Base-by-base conservation (phyloP, 1,140 invertebrate species). In the Daktulosphaira vitifoliae region DNA sequence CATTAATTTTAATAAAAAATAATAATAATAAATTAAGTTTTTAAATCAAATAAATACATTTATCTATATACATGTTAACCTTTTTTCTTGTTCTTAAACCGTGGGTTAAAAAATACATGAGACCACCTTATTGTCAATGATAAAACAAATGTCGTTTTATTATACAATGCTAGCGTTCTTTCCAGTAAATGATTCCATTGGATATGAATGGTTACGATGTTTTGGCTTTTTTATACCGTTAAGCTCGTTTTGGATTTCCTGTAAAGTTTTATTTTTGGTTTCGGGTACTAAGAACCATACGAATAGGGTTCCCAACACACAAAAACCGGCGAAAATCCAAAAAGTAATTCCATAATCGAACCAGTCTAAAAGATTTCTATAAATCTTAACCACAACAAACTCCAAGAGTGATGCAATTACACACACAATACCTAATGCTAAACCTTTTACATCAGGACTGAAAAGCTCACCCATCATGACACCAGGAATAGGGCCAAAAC, bases 381-480 rank as follows among this genome's bases (percentile, higher is more conserved):
- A 92, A 70, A 82, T 84, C 70, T 86, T 85, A 2, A 89, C 91
- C 9, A 92, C 80, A 26, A 92, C 66, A 73, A 93, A 94, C 0
- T 82, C 87, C 38, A 88, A 75, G 1, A 80, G 72, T 88, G 90
- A 94, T 6, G 65, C 68, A 33, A 68, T 29, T 7, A 73, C 42
- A 76, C 86, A 84, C 9, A 86, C 84, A 44, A 89, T 81, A 0
- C 86, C 82, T 69, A 79, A 74, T 65, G 86, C 88, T 18, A 89
- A 82, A 59, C 85, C 86, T 70, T 89, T 89, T 26, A 90, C 80
- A 39, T 86, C 81, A 70, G 87, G 79, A 68, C 85, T 76, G 77
- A 86, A 86, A 62, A 88, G 73, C 71, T 89, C 86, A 20, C 83
- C 81, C 72, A 88, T 81, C 80, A 89, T 84, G 76, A 88, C 80